Evolutionary conservation across 2,797 vertebrate species (phyloP), one percentile per base, ranked within the genome.

Genomic region (Microctenopoma lineatum): DNA sequence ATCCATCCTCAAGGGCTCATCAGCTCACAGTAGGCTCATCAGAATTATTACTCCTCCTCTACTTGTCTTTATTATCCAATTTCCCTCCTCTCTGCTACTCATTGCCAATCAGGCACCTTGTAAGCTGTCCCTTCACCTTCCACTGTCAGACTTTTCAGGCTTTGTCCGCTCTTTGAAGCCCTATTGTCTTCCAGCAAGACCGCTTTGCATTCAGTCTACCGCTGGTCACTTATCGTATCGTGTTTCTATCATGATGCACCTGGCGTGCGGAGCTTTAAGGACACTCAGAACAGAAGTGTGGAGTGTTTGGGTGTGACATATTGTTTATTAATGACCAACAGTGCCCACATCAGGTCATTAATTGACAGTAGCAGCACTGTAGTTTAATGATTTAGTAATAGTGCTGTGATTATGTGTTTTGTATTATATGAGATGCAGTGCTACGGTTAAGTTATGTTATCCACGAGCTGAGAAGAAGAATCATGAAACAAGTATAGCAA

Each of bases 51-150:
- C 89, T 83, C 83, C 85, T 87, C 68, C 83, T 86, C 82, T 79
- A 85, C 90, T 90, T 77, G 71, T 85, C 81, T 84, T 88, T 88
- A 90, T 90, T 89, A 89, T 88, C 76, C 74, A 80, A 82, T 91
- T 90, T 80, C 84, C 81, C 81, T 85, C 64, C 61, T 81, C 42
- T 79, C 73, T 80, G 66, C 64, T 81, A 80, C 78, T 90, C 78
- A 48, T 80, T 77, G 48, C 77, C 79, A 89, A 90, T 87, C 88
- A 88, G 79, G 60, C 77, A 84, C 84, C 81, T 84, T 83, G 44
- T 62, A 61, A 78, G 71, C 61, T n/a, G 15, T 53, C 73, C 55
- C 77, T 39, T 87, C 75, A 87, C 79, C 80, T 87, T 85, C 73
- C 18, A 8, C 54, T 7, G 4, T 27, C 7, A 64, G 86, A 79